Evolutionary conservation across 2,113 vertebrate genomes (phyloP).

Genomic region (Rhineura floridana): DNA sequence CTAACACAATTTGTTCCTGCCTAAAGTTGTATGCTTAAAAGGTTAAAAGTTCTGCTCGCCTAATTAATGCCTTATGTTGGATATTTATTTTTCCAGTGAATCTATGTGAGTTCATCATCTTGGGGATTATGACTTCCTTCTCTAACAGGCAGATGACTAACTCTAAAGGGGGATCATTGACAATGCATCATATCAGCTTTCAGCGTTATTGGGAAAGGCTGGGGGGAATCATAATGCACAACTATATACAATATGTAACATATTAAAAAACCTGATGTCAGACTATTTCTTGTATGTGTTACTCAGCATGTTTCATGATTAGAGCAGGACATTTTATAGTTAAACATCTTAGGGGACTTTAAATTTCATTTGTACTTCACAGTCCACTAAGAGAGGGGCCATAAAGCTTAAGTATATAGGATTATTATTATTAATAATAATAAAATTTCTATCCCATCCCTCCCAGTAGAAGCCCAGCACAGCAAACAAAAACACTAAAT

Average conservation of each 20-base stretch:
- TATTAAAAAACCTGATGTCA: slow-evolving; percentile 22
- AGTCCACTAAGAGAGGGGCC: neutral
- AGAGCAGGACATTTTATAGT: neutral
- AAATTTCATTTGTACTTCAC: slow-evolving; percentile 4
- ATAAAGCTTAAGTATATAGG: neutral
- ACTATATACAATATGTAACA: slow-evolving; percentile 26
- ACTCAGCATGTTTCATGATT: slow-evolving; percentile 51
- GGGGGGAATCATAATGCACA: slow-evolving; percentile 31
- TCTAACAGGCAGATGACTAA: slow-evolving; percentile 25
- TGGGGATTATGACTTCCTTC: slow-evolving; percentile 42
- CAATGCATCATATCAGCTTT: slow-evolving; percentile 49
- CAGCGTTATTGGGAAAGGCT: slow-evolving; percentile 49
- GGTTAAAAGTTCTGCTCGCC: slow-evolving; percentile 40
- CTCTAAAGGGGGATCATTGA: slow-evolving; percentile 11
- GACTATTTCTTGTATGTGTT: slow-evolving; percentile 9
- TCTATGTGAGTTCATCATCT: neutral
- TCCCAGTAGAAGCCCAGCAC: too few relatives aligned
- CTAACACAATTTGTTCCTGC: slow-evolving; percentile 9
- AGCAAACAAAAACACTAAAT: too few relatives aligned
- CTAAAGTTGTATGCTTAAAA: slow-evolving; percentile 23
- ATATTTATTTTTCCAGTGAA: slow-evolving; percentile 44
- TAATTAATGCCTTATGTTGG: slow-evolving; percentile 44
- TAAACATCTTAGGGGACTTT: neutral
- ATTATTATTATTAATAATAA: too few relatives aligned
- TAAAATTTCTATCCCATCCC: too few relatives aligned